Base-by-base conservation (phyloP, 1,140 invertebrate species). In the Drosophila yakuba region DNA sequence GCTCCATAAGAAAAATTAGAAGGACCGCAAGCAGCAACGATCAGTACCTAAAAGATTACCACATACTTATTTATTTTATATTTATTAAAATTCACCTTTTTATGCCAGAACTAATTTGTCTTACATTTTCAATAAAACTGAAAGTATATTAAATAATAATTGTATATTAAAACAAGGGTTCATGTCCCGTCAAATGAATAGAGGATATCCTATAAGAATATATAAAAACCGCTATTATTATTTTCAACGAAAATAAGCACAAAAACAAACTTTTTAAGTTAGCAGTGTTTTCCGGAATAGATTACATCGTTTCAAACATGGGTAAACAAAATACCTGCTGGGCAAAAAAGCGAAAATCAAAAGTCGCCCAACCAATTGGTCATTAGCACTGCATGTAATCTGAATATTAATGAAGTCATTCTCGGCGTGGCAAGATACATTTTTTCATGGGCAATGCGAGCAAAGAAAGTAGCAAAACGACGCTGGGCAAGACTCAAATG, bases 331-430 rank as follows among this genome's bases (percentile, higher is more conserved):
- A 48, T 6, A 14, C 12, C 23, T 15, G 58, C 10, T 55, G 28
- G 51, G 5, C 11, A 23, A 63, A 14, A 14, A 8, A 15, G 59
- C 35, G 3, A 50, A 43, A 67, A 58, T 50, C 51, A 57, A 71
- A 71, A 17, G 15, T 8, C n/a, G 17, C 5, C 15, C 28, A 36
- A 58, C 51, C 57, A 74, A 55, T 74, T 63, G 58, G 58, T 55
- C 36, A 55, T 74, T 74, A 48, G 48, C 57, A 68, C 43, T 67
- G 39, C 69, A 48, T 75, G 48, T 50, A 75, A 52, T 76, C 61
- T 54, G 61, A 51, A 45, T 54, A 54, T 25, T 61, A 76, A 44
- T 14, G 36, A 58, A 64, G 20, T 52, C 28, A 74, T 59, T 32
- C 36, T 35, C 25, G 45, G 28, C 32, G 38, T 10, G 43, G 50